Conservation (phyloP, 2,888 invertebrate genomes). For the Synanthedon formicaeformis region DNA sequence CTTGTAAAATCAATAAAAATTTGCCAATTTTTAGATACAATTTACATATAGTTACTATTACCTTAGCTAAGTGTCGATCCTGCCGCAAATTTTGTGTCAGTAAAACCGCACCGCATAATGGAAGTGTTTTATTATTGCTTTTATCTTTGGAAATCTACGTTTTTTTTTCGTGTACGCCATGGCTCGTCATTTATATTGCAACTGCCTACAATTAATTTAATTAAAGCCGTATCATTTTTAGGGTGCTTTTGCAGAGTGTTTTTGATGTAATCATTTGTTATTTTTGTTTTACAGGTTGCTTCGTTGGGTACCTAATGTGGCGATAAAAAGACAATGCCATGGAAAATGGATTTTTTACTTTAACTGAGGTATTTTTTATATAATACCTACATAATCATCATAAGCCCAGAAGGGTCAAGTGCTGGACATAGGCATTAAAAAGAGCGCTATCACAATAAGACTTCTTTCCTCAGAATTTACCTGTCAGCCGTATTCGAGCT, state of each 20-base stretch:
- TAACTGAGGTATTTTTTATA: no score
- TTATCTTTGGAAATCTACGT: constrained; percentile 58
- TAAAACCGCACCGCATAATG: constrained; percentile 28
- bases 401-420: no score
- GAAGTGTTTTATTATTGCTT: constrained; percentile 65
- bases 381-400: no score
- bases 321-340: constrained; percentile 6
- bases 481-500: no score
- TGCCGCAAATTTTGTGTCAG: constrained; percentile 11
- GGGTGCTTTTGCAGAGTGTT: constrained; percentile 23
- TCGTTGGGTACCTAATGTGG: constrained; percentile 15
- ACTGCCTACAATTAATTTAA: constrained; percentile 64
- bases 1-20: no score
- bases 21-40: no score
- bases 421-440: no score
- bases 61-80: no score
- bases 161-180: constrained; percentile 38
- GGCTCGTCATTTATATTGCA: constrained; percentile 64
- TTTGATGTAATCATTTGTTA: constrained; percentile 49
- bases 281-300: constrained; percentile 30
- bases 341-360: not conserved
- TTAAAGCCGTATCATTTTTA: constrained; percentile 52
- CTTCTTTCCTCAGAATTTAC: no score
- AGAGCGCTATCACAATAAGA: no score
- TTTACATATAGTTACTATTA: no score